Evolutionary conservation across 2,888 invertebrate genomes (phyloP), one percentile per base, ranked within the genome.

Genomic region (Saturnia japonica): DNA sequence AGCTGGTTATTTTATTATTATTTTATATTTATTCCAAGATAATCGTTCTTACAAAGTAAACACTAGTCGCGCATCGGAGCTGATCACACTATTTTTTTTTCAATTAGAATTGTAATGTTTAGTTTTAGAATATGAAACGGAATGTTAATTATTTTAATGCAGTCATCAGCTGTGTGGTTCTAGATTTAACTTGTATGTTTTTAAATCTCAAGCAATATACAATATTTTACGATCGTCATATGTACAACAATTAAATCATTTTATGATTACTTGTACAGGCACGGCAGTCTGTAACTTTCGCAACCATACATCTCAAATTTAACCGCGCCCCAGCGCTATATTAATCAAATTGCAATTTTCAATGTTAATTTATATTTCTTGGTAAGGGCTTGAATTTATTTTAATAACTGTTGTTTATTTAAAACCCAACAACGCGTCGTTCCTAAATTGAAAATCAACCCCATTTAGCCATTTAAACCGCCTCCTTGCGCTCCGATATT

Each of bases 391-490:
- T 82, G 85, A 82, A 88, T 89, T 88, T 87, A 87, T 88, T 88
- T 84, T 85, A 88, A 89, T 86, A 83, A 82, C 71, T 77, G 72
- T 75, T 72, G 78, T 85, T 89, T 87, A 91, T 90, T 89, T 88
- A 88, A 87, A 85, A 88, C 86, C 92, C 91, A 93, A 91, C 9
- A 54, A 11, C 0, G 54, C 91, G 84, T 88, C 86, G 89, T 86
- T 86, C 85, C 82, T 81, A 88, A 89, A 94, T 93, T 93, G 91
- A 93, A 93, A 92, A 92, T 93, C 92, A 91, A 90, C 91, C 91
- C 90, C 88, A 85, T 88, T 89, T 87, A 87, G 88, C 86, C 86
- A 88, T 91, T 25, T 25, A 60, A 60, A 2, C 57, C 25, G 57
- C 89, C 91, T 90, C 88, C 87, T 87, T 90, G 88, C 87, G 90